Evolutionary conservation across 2,113 vertebrate species (phyloP), one percentile per base, ranked within the genome.

Genomic region (Syrmaticus mikado): DNA sequence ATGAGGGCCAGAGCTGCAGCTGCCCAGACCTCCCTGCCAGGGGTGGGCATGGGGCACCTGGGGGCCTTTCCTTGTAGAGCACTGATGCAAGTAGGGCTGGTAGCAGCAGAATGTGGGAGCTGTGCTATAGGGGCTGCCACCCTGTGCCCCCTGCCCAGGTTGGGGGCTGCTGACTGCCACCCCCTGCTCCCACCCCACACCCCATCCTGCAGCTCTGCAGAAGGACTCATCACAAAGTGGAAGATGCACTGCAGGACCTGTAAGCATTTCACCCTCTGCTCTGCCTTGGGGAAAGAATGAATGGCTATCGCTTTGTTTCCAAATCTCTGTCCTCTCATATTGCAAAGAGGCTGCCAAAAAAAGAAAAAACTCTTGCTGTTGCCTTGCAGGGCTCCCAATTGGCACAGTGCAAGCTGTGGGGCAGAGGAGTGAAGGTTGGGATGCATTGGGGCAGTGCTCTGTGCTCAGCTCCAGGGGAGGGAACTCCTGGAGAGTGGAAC

Each of bases 311-410:
- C 41, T 78, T 40, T 71, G 75, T 48, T 64, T 36, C 71, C 50
- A 87, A 60, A 13, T 4, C 32, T 38, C 48, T 3, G 1, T 65
- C 25, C 40, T 10, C 3, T 32, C 60, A 58, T 41, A 5, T 0
- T 30, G 58, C 46, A 14, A 32, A 32, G 12, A 12, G 21, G 11
- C 43, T 85, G 75, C 46, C 22, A 7, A 7, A 14, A 64, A 25
- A 34, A 48, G 67, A 77, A 91, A 40, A 77, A 91, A 40, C 30
- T 58, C 80, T 30, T 43, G 1, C 1, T 2, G 55, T 50, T 41
- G 45, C 0, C 6, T 20, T 9, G 7, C 2, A 15, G 58, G 46
- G 32, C 11, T 1, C 1, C 58, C 28, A 1, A 0, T 38, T 30
- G 6, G 19, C 2, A 6, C n/a, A 3, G 4, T 11, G 6, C 4